Base-by-base conservation (phyloP, 2,888 invertebrate genomes). In the Caradrina clavipalpis region DNA sequence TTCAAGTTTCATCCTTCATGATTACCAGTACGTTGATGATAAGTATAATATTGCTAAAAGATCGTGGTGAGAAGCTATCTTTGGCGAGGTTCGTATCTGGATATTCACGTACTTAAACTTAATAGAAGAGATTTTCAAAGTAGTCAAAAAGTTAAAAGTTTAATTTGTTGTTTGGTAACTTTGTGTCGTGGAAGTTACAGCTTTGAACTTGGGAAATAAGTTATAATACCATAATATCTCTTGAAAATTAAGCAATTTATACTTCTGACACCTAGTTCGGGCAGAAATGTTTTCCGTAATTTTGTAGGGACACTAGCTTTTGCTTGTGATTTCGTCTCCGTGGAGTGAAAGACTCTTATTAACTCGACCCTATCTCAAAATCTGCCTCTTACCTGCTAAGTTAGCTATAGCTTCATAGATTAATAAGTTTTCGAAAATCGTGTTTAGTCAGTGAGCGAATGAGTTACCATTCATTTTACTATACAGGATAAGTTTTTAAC, bases 161-260 rank as follows among this genome's bases (percentile, higher is more conserved):
- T 26, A 61, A 73, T 68, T 75, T 58, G 57, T 75, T 73, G 22
- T 69, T 75, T 39, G 10, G 42, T 47, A 57, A 69, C 49, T 73
- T 69, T 26, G n/a, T 69, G 51, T 54, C 57, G 56, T 35, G 22
- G 21, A 75, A 73, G 21, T 60, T 50, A 58, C 45, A 15, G 58
- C 58, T 53, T 62, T 69, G 53, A 75, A 75, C 39, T 76, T 42
- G 17, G 17, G 6, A 2, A 31, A 51, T 50, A 74, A 74, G 54
- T 75, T 55, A 17, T 39, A 55, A 17, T 51, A 19, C 56, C 22
- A 19, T 61, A 55, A 55, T 50, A 26, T 15, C 19, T 26, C 39
- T 47, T 22, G 47, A 59, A 69, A 76, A 55, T 58, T 21, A 55
- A 74, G 70, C 31, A 74, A 74, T 74, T 69, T 39, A n/a, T 63